Base-by-base conservation (phyloP, 2,888 invertebrate species). In the Cenopis cana region DNA sequence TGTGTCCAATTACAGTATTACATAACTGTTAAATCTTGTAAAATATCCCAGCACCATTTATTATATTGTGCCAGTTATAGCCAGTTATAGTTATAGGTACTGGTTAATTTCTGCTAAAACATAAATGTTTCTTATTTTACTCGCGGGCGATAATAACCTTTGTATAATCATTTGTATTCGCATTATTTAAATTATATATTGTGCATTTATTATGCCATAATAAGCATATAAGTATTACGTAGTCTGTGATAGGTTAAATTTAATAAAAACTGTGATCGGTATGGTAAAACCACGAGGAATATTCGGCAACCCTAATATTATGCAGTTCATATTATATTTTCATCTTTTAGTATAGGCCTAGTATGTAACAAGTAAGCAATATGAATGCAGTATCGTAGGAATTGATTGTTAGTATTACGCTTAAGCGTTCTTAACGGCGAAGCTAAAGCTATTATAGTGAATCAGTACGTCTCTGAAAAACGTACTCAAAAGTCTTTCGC, bases 191-290 rank as follows among this genome's bases (percentile, higher is more conserved):
- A 33, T 24, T 24, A 24, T 38, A 52, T 41, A 54, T 59, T 59
- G 1, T 50, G 67, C 60, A 54, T 60, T 60, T 61, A 55, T 61
- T 60, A 56, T 18, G 20, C 12, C 54, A 17, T 66, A 60, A 61
- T 60, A 54, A 36, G 20, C 60, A 36, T 59, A 66, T 59, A 66
- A 60, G 70, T 65, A 74, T 66, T 62, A 71, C 54, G 76, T 79
- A 82, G 85, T 79, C 86, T 89, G 89, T 89, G 88, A 88, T 89
- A 88, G 84, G 79, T 78, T 79, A 72, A 17, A 20, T 38, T 73
- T 69, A 78, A 80, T 78, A 75, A 77, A 78, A 86, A 81, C 86
- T 89, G 89, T 89, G 89, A 89, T 89, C 79, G 77, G 80, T 77
- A 81, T 81, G 85, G 85, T 87, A 78, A 79, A 83, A 86, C 86